Percentiles rank a stretch among this genome's conserved stretches.
Evolutionary conservation across 2,113 vertebrate genomes (phyloP).

Genomic region (Saguinus imperator): DNA sequence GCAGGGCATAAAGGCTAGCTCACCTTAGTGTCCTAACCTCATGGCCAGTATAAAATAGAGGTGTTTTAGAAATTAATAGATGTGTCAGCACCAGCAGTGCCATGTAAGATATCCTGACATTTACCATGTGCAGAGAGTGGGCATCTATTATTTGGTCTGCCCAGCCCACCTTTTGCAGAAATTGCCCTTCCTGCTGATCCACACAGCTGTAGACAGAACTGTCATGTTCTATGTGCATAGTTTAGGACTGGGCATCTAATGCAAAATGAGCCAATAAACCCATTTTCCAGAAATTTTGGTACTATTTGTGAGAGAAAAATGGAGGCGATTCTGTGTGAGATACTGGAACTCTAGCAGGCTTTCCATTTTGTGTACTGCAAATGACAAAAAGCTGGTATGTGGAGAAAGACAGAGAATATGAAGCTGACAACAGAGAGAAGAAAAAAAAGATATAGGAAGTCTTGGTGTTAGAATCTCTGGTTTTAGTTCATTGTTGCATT

Average conservation of each 20-base stretch:
- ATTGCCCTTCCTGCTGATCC: background rate
- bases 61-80: background rate
- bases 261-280: background rate
- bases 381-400: background rate
- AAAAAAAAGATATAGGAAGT: background rate
- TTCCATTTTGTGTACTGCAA: background rate
- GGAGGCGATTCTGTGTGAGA: conserved; percentile 23
- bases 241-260: background rate
- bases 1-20: background rate
- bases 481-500: background rate
- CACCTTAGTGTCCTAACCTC: background rate
- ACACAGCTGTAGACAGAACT: background rate
- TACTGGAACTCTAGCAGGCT: background rate
- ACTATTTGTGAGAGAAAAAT: background rate
- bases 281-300: background rate
- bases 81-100: background rate
- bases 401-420: background rate
- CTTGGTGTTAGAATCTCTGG: background rate
- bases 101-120: background rate
- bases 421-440: background rate
- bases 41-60: background rate
- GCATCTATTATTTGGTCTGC: background rate
- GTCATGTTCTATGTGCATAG: background rate
- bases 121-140: background rate
- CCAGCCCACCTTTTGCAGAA: background rate